A percentile compares a stretch with the other conserved stretches of the same genome.
These are phyloP conservation scores for Philopedon plagiatum DNA, from an alignment of 2,888 invertebrate genomes.

Conservation along the genomic window DNA sequence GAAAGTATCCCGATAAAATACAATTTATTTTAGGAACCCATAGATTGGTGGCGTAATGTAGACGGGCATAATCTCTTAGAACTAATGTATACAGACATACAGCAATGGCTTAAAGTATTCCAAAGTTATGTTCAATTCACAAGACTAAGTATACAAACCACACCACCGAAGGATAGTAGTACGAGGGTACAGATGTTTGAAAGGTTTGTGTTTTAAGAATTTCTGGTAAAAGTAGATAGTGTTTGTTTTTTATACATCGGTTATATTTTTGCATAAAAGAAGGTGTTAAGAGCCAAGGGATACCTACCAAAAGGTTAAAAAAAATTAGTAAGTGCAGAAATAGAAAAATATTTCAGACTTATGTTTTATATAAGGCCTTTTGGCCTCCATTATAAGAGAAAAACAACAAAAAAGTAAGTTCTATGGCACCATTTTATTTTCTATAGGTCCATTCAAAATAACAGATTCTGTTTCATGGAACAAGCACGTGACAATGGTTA, in stretches of 20 bases:
- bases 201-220: slow-evolving; percentile 72
- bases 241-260: too few species aligned
- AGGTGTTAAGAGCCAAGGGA: too few species aligned
- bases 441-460: slow-evolving; percentile 79
- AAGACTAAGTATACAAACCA: slow-evolving; percentile 86
- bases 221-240: too few species aligned
- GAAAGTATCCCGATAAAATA: too few species aligned
- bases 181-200: slow-evolving; percentile 91
- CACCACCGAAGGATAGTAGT: slow-evolving; percentile 68
- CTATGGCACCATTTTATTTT: background rate
- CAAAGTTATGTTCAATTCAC: slow-evolving; percentile 94
- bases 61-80: slow-evolving; percentile 86
- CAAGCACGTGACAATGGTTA: slow-evolving; percentile 79
- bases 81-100: slow-evolving; percentile 88
- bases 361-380: background rate
- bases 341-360: too few species aligned
- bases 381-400: too few species aligned
- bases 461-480: slow-evolving; percentile 84
- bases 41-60: slow-evolving; percentile 87
- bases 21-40: slow-evolving; percentile 77
- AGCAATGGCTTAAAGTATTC: slow-evolving; percentile 88
- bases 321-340: too few species aligned
- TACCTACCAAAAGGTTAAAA: background rate
- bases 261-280: too few species aligned
- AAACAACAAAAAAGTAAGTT: background rate